Percentiles rank a stretch among this genome's conserved stretches.
phyloP scores from a whole-genome alignment of 2,888 invertebrate species.

The Acronicta psi region DNA sequence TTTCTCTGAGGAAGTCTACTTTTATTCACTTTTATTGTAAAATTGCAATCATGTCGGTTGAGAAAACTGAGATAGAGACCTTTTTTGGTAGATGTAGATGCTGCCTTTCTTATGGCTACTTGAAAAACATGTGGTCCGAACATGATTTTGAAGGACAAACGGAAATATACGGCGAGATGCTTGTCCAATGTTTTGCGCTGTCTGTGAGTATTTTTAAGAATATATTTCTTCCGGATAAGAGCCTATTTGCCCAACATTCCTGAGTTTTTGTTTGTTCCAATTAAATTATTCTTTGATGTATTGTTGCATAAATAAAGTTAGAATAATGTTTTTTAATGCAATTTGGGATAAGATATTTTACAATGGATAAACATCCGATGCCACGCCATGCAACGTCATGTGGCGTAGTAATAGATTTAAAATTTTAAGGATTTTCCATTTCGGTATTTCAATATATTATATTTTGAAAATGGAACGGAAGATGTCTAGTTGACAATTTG shows the following conservation, averaged over 20 bases:
- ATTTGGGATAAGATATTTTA: neutral
- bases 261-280: conserved; percentile 40
- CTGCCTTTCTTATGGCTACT: conserved; percentile 70
- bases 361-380: conserved; percentile 2
- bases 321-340: neutral
- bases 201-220: conserved; percentile 64
- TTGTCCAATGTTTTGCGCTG: conserved; percentile 73
- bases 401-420: neutral
- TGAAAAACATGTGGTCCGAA: conserved; percentile 72
- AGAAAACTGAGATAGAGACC: conserved; percentile 54
- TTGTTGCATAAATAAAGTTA: neutral
- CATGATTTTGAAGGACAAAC: conserved; percentile 56
- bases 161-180: conserved; percentile 75
- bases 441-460: too few species aligned
- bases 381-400: conserved; percentile 7
- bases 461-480: too few species aligned
- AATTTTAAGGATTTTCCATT: too few species aligned
- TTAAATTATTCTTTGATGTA: conserved; percentile 10
- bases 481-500: too few species aligned
- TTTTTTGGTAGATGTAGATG: conserved; percentile 73
- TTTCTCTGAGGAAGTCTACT: conserved; percentile 9
- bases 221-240: conserved; percentile 22
- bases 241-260: conserved; percentile 44
- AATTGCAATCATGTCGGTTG: conserved; percentile 36
- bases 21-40: neutral